Conservation (phyloP, 1,140 invertebrate genomes). For the Leucophenga varia region DNA sequence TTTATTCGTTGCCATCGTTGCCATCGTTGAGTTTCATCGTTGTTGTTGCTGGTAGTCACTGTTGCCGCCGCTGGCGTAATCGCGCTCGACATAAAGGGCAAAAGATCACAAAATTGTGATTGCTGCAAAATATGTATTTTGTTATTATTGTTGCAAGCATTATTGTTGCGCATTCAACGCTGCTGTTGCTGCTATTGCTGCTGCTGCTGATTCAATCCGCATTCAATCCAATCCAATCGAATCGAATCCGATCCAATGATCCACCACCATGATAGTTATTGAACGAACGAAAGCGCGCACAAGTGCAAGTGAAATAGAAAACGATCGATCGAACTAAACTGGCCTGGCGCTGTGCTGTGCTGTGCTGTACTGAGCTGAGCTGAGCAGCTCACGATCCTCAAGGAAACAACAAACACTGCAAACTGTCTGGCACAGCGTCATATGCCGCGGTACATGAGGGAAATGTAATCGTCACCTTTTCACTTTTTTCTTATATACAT, state of each 20-base stretch:
- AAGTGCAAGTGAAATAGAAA: constrained; percentile 35
- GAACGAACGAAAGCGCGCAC: too few relatives aligned
- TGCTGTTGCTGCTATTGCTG: too few relatives aligned
- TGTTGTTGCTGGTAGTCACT: constrained; percentile 25
- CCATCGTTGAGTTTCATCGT: too few relatives aligned
- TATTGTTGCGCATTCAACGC: background rate
- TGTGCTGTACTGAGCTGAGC: too few relatives aligned
- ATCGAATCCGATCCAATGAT: too few relatives aligned
- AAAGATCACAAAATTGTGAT: constrained; percentile 50
- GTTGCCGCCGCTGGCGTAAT: constrained; percentile 37
- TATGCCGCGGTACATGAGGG: constrained; percentile 11
- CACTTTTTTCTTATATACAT: background rate
- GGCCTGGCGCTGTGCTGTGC: constrained; percentile 16
- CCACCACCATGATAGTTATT: too few relatives aligned
- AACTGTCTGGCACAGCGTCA: too few relatives aligned
- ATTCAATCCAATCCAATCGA: background rate
- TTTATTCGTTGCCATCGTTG: too few relatives aligned
- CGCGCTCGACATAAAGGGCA: constrained; percentile 51
- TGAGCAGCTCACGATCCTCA: constrained; percentile 22
- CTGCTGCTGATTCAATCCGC: too few relatives aligned
- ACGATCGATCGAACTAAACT: too few relatives aligned
- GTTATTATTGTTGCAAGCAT: constrained; percentile 21
- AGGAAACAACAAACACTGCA: too few relatives aligned
- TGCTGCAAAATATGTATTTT: constrained; percentile 35
- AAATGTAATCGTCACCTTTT: constrained; percentile 50